These are phyloP conservation scores for Drosophila seguyi DNA, from an alignment of 1,140 invertebrate species.

Conservation along the genomic window DNA sequence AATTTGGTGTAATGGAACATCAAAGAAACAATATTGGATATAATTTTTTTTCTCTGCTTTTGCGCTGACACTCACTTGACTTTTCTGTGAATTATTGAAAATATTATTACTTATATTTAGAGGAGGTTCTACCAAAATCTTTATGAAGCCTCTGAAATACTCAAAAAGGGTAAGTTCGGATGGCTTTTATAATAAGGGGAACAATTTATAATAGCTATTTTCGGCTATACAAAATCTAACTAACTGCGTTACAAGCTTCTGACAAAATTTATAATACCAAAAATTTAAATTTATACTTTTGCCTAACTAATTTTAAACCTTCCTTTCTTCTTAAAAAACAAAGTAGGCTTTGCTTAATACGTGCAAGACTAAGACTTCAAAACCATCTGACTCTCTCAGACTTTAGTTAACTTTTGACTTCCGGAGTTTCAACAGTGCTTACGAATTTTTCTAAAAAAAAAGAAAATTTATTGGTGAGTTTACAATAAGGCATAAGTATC, in stretches of 20 bases:
- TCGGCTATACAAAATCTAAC: no score
- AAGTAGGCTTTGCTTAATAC: not conserved
- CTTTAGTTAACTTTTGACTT: slow-evolving; percentile 13
- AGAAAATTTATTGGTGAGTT: not conserved
- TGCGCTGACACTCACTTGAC: not conserved
- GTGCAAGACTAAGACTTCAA: not conserved
- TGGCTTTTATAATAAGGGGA: no score
- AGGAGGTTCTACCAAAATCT: not conserved
- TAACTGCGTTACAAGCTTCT: no score
- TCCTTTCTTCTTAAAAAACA: not conserved
- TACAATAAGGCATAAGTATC: no score
- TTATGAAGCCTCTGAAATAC: no score
- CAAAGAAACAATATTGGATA: not conserved
- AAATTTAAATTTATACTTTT: not conserved
- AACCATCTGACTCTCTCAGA: not conserved
- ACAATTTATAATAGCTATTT: no score
- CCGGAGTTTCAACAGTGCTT: slow-evolving; percentile 14
- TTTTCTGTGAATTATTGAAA: not conserved
- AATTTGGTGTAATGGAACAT: slow-evolving; percentile 5
- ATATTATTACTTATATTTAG: not conserved
- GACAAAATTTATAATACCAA: no score
- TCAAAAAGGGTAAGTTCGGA: no score
- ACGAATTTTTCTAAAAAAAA: not conserved
- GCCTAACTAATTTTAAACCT: not conserved
- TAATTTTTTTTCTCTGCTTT: not conserved